Percentiles rank a stretch among this genome's conserved stretches.
Evolutionary conservation across 1,140 invertebrate species (phyloP).

Genomic region (Papilio glaucus): DNA sequence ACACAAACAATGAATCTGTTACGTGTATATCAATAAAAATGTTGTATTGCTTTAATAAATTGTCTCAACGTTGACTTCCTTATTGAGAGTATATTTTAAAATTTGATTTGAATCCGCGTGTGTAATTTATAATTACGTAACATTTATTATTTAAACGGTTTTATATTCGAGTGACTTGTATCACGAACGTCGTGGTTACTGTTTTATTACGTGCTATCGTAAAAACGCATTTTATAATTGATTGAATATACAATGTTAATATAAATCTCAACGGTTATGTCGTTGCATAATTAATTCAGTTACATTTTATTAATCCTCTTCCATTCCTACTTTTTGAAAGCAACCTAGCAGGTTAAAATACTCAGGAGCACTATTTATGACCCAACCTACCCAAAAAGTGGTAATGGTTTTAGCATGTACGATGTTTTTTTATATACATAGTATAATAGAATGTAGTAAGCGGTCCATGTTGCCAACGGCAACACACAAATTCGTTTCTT

Average conservation of each 20-base stretch:
- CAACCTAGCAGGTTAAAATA: too few relatives aligned
- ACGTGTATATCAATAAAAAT: too few relatives aligned
- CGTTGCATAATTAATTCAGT: neutral
- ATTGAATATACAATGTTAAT: constrained; percentile 5
- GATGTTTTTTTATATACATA: too few relatives aligned
- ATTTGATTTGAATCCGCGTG: neutral
- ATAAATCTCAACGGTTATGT: neutral
- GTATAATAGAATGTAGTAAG: too few relatives aligned
- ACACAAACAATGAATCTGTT: too few relatives aligned
- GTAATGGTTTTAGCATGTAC: too few relatives aligned
- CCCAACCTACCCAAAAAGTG: too few relatives aligned
- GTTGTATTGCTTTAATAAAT: neutral
- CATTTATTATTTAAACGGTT: constrained; percentile 10
- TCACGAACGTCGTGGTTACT: neutral
- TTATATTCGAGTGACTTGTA: neutral
- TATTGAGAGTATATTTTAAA: constrained; percentile 12
- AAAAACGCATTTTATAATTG: constrained; percentile 10
- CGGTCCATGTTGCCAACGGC: too few relatives aligned
- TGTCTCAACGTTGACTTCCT: neutral
- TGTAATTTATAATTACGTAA: constrained; percentile 19
- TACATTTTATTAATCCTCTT: neutral
- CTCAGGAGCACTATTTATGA: too few relatives aligned
- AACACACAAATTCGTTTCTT: too few relatives aligned
- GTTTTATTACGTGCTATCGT: constrained; percentile 4
- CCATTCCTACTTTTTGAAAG: neutral